Evolutionary conservation across 2,888 invertebrate species (phyloP).

Genomic region (Noctua pronuba): DNA sequence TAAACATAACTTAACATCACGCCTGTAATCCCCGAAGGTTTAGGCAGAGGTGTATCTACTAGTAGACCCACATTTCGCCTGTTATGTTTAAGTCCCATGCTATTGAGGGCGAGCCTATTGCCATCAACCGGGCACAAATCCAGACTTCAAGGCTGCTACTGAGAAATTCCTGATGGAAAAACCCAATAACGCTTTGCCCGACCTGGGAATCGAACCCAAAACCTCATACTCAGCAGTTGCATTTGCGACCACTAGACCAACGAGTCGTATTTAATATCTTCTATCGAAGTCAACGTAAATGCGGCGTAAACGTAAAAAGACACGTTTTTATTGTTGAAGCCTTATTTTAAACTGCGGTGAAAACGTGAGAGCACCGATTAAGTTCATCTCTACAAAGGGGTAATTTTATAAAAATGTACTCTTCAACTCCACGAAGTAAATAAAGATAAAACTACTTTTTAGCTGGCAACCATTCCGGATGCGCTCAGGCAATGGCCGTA

Average conservation of each 20-base stretch:
- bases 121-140: background rate
- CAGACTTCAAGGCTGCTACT: no score
- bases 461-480: conserved; percentile 67
- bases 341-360: background rate
- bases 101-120: background rate
- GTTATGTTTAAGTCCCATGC: background rate
- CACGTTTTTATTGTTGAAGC: background rate
- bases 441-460: conserved; percentile 57
- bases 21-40: background rate
- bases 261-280: background rate
- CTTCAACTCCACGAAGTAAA: conserved; percentile 33
- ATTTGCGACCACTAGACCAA: background rate
- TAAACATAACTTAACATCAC: background rate
- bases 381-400: background rate
- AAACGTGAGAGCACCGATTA: background rate
- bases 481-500: conserved; percentile 67
- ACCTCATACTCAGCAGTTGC: background rate
- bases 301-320: background rate
- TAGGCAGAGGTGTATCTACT: background rate
- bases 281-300: background rate
- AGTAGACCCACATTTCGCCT: background rate
- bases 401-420: conserved; percentile 29
- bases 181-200: background rate
- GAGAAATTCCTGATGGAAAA: background rate
- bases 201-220: background rate